Conservation (phyloP, 2,888 invertebrate genomes). For the Drosophila pullipes region DNA sequence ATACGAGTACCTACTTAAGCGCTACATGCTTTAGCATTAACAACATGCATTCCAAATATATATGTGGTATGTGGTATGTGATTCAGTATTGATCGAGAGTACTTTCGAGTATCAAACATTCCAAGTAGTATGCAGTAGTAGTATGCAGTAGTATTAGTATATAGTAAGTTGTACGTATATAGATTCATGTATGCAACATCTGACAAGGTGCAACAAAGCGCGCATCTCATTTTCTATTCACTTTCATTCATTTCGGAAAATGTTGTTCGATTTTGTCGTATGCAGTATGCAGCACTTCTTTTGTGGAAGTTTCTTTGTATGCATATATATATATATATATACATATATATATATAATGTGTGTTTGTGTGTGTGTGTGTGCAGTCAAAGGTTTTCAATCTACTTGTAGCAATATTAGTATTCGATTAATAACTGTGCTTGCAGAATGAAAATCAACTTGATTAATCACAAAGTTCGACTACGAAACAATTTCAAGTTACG, state of each 20-base stretch:
- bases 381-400: conserved; percentile 41
- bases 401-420: conserved; percentile 29
- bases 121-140: conserved; percentile 22
- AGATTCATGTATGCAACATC: conserved; percentile 5
- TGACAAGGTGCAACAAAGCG: conserved; percentile 57
- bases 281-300: conserved; percentile 48
- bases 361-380: conserved; percentile 32
- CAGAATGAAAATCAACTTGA: conserved; percentile 45
- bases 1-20: conserved; percentile 76
- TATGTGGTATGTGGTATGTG: conserved; percentile 6
- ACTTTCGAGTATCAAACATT: conserved; percentile 44
- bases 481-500: conserved; percentile 52
- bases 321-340: background rate
- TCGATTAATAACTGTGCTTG: conserved; percentile 40
- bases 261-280: conserved; percentile 1
- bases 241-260: background rate
- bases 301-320: conserved; percentile 65
- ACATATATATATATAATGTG: background rate
- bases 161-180: conserved; percentile 8
- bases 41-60: conserved; percentile 72
- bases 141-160: conserved; percentile 8
- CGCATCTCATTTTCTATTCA: conserved; percentile 2
- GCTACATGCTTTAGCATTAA: conserved; percentile 81
- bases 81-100: conserved; percentile 1
- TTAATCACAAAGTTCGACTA: conserved; percentile 47